Evolutionary conservation across 2,888 invertebrate species (phyloP), one percentile per base, ranked within the genome.

Genomic region (Ommatoiulus sabulosus): DNA sequence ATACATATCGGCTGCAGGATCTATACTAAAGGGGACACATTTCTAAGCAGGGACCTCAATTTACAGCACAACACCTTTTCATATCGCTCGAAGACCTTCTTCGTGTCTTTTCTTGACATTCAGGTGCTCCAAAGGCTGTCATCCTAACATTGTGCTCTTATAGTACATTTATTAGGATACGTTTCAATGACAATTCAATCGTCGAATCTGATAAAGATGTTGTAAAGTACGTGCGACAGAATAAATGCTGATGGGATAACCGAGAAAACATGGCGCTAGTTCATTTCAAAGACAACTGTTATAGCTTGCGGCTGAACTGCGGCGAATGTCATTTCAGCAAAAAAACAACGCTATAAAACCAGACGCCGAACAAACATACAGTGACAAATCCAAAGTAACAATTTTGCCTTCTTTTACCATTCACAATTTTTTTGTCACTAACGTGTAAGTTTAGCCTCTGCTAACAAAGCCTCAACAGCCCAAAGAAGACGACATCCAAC

Each of bases 11-110:
- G 63, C 17, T 63, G 17, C 6, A 63, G n/a, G 63, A 63, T 63
- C 63, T 63, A n/a, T 63, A 63, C 63, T 63, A 63, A 63, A 63
- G 63, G 63, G 20, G 63, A 63, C 63, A 63, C 63, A 63, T 63
- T 63, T 63, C 63, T n/a, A 63, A 63, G 63, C 63, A 7, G n/a
- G n/a, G n/a, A 5, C n/a, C 63, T 63, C 17, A 20, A n/a, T 20
- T 63, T 63, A n/a, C n/a, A n/a, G n/a, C 63, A 63, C 17, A 63
- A n/a, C 63, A 63, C 63, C 63, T 63, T 20, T 52, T 52, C n/a
- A n/a, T 63, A 63, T 63, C 17, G 0, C 63, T 3, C 35, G 35
- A 35, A 35, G 35, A 35, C 35, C 35, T 35, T 35, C 35, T 35
- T 35, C 35, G 35, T 35, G 35, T 35, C 35, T 46, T 46, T 46